phyloP scores from a whole-genome alignment of 1,140 invertebrate species.

The Lycorma delicatula region DNA sequence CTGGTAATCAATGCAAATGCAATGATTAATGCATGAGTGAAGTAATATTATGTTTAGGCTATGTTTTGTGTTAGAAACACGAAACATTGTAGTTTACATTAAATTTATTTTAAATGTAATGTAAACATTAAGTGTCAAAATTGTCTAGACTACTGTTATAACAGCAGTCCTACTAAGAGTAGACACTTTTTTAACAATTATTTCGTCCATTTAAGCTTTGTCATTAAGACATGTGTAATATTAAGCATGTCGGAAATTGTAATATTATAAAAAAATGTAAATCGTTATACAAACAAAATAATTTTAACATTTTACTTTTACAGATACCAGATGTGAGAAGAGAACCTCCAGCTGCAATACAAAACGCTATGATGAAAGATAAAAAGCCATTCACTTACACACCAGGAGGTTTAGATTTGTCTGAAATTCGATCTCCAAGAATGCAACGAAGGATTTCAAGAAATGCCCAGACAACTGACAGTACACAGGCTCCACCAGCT shows the following conservation, averaged over 20 bases:
- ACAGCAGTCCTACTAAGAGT: too few species aligned
- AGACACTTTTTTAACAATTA: too few species aligned
- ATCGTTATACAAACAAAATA: not conserved
- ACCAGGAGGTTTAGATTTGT: conserved; percentile 78
- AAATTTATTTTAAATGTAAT: too few species aligned
- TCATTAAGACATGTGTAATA: not conserved
- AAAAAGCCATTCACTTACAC: conserved; percentile 94
- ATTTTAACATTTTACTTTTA: conserved; percentile 13
- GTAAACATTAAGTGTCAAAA: too few species aligned
- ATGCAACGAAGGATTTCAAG: conserved; percentile 72
- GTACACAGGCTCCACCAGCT: conserved; percentile 39
- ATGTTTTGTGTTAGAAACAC: too few species aligned
- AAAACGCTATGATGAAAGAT: conserved; percentile 91
- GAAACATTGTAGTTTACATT: too few species aligned
- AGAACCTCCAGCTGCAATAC: conserved; percentile 79
- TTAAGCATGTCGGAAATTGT: not conserved
- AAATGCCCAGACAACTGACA: conserved; percentile 54
- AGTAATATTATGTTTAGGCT: too few species aligned
- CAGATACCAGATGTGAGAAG: conserved; percentile 28
- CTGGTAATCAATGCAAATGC: too few species aligned
- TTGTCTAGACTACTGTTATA: too few species aligned
- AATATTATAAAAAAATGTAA: not conserved
- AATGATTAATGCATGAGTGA: too few species aligned
- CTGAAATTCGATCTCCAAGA: conserved; percentile 78
- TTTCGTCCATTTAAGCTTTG: too few species aligned